Evolutionary conservation across 2,797 vertebrate genomes (phyloP).

Genomic region (Onychomys arenicola): DNA sequence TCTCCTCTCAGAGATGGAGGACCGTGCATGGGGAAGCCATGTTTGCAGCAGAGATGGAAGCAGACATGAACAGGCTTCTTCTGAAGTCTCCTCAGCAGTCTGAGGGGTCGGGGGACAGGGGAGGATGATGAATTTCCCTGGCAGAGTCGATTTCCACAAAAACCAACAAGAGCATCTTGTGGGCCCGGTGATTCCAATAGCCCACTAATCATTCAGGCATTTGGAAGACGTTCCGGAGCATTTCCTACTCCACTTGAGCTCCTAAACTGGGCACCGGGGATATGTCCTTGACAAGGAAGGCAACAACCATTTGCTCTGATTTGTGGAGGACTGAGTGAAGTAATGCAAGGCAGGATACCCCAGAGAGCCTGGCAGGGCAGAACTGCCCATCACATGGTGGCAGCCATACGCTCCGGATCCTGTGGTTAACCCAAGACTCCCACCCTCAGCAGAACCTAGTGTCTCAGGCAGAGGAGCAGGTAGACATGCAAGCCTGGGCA

Average conservation of each 20-base stretch:
- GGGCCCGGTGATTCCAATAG: not conserved
- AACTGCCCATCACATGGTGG: not conserved
- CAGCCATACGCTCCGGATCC: not conserved
- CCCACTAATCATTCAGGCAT: not conserved
- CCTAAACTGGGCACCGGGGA: not conserved
- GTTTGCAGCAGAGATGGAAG: rapidly evolving
- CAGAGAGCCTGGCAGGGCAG: rapidly evolving
- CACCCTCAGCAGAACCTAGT: no score
- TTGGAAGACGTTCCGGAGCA: not conserved
- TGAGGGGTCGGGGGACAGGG: not conserved
- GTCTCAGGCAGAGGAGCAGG: not conserved
- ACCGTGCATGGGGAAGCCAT: not conserved
- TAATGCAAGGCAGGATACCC: rapidly evolving
- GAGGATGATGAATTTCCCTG: not conserved
- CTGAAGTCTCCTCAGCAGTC: not conserved
- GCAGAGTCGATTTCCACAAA: not conserved
- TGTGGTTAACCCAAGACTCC: not conserved
- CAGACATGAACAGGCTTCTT: not conserved
- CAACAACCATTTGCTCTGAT: rapidly evolving
- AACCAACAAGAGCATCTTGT: not conserved
- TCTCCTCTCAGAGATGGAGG: no score
- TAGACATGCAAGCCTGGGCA: not conserved
- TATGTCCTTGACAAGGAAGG: not conserved
- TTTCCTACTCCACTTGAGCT: not conserved
- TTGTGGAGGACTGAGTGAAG: not conserved